phyloP scores from a whole-genome alignment of 2,113 vertebrate species.

The Casuarius casuarius region DNA sequence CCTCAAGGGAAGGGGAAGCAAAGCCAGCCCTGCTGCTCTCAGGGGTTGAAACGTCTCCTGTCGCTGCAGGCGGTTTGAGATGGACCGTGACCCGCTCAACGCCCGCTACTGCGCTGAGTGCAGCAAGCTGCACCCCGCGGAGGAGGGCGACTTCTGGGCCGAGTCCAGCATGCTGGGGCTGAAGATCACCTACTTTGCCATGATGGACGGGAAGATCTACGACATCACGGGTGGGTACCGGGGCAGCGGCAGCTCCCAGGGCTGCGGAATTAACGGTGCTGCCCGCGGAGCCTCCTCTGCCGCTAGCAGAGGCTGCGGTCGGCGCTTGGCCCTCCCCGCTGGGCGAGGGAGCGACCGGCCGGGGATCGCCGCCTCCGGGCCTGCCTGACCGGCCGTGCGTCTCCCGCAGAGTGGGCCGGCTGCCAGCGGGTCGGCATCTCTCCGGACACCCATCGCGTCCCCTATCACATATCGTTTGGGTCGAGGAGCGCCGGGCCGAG shows the following conservation, averaged over 20 bases:
- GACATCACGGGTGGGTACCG: slow-evolving; percentile 94
- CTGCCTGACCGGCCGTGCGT: accelerated
- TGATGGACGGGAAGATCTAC: slow-evolving; percentile 93
- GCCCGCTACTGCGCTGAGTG: slow-evolving; percentile 92
- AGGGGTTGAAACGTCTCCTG: not conserved
- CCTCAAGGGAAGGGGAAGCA: too few species aligned
- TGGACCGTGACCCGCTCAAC: slow-evolving; percentile 86
- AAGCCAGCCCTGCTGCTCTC: not conserved
- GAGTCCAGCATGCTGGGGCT: slow-evolving; percentile 95
- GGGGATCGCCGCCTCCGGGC: not conserved
- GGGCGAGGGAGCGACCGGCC: not conserved
- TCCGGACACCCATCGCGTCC: slow-evolving; percentile 92
- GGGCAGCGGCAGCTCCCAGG: too few species aligned
- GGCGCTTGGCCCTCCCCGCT: accelerated
- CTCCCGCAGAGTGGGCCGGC: slow-evolving; percentile 90
- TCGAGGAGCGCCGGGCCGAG: slow-evolving; percentile 79
- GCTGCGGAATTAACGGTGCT: too few species aligned
- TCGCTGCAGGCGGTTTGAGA: slow-evolving; percentile 88
- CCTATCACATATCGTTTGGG: slow-evolving; percentile 94
- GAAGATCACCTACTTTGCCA: slow-evolving; percentile 93
- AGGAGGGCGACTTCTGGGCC: slow-evolving; percentile 95
- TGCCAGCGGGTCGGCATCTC: slow-evolving; percentile 92
- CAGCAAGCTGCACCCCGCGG: slow-evolving; percentile 85
- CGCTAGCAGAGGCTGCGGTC: not conserved
- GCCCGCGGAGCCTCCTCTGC: too few species aligned